Base-by-base conservation (phyloP, 2,797 vertebrate genomes). In the Pelobates cultripes region DNA sequence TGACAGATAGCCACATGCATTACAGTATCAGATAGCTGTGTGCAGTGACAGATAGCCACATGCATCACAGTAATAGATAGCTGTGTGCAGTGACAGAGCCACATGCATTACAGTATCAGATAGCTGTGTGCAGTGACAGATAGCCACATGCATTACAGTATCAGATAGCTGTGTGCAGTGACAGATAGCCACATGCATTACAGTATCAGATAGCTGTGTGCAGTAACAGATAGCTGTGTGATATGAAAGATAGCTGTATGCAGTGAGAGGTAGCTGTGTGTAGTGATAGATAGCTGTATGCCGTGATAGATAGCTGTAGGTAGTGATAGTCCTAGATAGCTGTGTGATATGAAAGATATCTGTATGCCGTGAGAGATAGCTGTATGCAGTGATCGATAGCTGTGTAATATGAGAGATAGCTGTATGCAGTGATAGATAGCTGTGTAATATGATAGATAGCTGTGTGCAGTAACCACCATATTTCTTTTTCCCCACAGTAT, bases 401-500 rank as follows among this genome's bases (percentile, higher is more conserved):
- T 71, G 44, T 40, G 55, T 70, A 3, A 3, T 3, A 14, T 70
- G 68, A 57, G 1, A 57, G 70, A 47, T 14, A 44, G 43, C 43
- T 70, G 43, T 17, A 14, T n/a, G 7, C 17, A 28, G 68, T 17
- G 4, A 44, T 43, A 14, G 9, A 57, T 43, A 44, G 42, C 68
- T 43, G 68, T 15, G 43, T 44, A 13, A 4, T 44, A 13, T 44
- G 9, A 70, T 13, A 57, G 68, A 40, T 28, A 47, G 70, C 70
- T 71, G 44, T 40, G 55, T 70, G 9, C 3, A 45, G 43, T 44
- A 14, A 45, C 43, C 28, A 45, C 15, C 41, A 13, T 42, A 6
- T 60, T 28, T 53, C 61, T 51, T 44, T 7, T 64, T 1, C 28
- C 28, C 68, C 0, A 0, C 82, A 94, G 93, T 78, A 64, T 72